phyloP scores from a whole-genome alignment of 1,140 invertebrate species.

The Drosophila navojoa region DNA sequence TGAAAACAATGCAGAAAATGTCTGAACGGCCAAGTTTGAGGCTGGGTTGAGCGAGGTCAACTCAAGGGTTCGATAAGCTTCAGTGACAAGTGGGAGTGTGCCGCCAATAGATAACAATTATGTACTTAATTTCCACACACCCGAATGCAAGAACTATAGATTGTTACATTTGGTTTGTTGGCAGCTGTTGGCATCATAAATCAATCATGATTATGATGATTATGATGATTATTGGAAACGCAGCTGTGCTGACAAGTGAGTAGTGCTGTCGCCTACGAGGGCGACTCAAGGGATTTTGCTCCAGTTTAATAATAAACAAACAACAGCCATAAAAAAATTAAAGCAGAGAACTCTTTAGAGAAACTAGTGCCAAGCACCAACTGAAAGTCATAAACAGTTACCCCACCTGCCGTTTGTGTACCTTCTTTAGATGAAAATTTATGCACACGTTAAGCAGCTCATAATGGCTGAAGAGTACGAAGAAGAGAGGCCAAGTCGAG shows the following conservation, averaged over 20 bases:
- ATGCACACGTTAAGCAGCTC: slow-evolving; percentile 44
- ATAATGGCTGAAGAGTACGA: slow-evolving; percentile 26
- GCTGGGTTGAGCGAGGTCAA: background rate
- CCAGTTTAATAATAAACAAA: background rate
- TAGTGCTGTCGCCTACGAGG: background rate
- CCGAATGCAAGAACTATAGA: background rate
- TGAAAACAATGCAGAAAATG: too few species aligned
- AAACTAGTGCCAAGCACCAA: slow-evolving; percentile 24
- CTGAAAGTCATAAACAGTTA: slow-evolving; percentile 12
- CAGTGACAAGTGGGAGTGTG: background rate
- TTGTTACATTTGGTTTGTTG: background rate
- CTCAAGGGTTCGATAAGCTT: background rate
- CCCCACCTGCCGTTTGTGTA: background rate
- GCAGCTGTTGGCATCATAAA: slow-evolving; percentile 20
- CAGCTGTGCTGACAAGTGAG: slow-evolving; percentile 6
- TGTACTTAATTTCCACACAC: background rate
- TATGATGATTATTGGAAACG: background rate
- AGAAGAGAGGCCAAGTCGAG: background rate
- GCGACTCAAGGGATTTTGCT: too few species aligned
- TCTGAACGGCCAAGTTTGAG: background rate
- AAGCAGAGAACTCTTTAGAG: background rate
- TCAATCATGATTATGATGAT: slow-evolving; percentile 33
- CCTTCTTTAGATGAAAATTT: slow-evolving; percentile 16
- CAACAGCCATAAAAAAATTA: background rate
- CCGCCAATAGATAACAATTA: slow-evolving; percentile 1